Base-by-base conservation (phyloP, 1,140 invertebrate genomes). In the Cotesia typhae region DNA sequence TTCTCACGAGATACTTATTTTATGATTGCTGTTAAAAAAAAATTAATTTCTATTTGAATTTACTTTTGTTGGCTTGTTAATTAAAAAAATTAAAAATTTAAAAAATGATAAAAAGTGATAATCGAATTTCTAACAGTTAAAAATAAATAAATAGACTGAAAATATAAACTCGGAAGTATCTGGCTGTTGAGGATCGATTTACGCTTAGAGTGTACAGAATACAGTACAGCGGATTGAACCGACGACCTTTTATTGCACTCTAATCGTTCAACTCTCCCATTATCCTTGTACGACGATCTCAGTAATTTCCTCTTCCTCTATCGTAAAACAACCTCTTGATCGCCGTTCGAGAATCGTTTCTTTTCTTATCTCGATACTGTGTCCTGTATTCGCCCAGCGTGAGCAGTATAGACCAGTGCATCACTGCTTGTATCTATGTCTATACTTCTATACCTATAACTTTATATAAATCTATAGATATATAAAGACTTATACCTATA, bases 191-290 rank as follows among this genome's bases (percentile, higher is more conserved):
- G 47, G 66, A 67, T 55, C 51, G 66, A 67, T 67, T 67, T 67
- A 55, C 51, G 66, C 47, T 17, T 14, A 65, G 64, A 51, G 66
- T 47, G 4, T 47, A 47, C 10, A 47, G 41, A 47, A 6, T 47
- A 38, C 63, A 41, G 53, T 47, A 38, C 63, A 41, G 53, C 9
- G 52, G 20, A 67, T 67, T 67, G 51, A 53, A 67, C 66, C 66
- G 52, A 55, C 66, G 66, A 67, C 66, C 66, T 38, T 67, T 67
- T 67, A 67, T 67, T 67, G 66, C 66, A 67, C 66, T 67, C 66
- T 67, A 67, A 67, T 67, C 66, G 66, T 41, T 67, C 66, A 67
- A 67, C 20, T 67, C 47, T 53, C 14, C 66, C 66, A 67, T 67
- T 67, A 67, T 67, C 66, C 66, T 55, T 67, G 28, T 67, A 67